Base-by-base conservation (phyloP, 2,888 invertebrate genomes). In the Lysandra bellargus region DNA sequence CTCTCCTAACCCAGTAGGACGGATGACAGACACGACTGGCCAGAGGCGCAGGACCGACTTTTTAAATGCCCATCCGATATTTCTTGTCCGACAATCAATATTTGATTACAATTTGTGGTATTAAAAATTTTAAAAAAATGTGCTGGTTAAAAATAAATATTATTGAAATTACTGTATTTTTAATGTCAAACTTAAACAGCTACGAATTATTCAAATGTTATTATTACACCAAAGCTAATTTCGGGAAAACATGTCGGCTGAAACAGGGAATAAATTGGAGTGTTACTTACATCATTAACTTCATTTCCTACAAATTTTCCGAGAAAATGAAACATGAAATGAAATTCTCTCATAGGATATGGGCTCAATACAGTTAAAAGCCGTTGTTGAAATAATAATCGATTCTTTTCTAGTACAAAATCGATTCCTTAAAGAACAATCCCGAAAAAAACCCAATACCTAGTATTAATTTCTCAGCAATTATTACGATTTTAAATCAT, bases 291-390 rank as follows among this genome's bases (percentile, higher is more conserved):
- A 44, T 74, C 9, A 23, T 74, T 74, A 69, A 69, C 44, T 44
- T 44, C 23, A 44, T 74, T 44, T 74, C n/a, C 74, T 74, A 74
- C 44, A 74, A 44, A 44, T 12, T 69, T 30, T 12, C 30, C 12
- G 64, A 69, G 64, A 69, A 69, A 69, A 69, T 69, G 64, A 69
- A 4, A 69, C 64, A 69, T 69, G 30, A 69, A 69, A 69, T 69
- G 30, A 33, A 69, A 69, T 69, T 69, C 61, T 61, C 61, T 61
- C 9, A 6, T 60, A 60, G 23, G n/a, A 23, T 64, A 69, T 69
- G 4, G 23, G 64, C 9, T 33, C 64, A 12, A 69, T 69, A 12
- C 30, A 12, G 64, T 61, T 61, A 2, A 17, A n/a, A n/a, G 17
- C n/a, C 17, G 6, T 60, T 60, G 1, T 17, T 60, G n/a, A 14